phyloP scores from a whole-genome alignment of 2,888 invertebrate genomes.

The Zaprionus lineosus region DNA sequence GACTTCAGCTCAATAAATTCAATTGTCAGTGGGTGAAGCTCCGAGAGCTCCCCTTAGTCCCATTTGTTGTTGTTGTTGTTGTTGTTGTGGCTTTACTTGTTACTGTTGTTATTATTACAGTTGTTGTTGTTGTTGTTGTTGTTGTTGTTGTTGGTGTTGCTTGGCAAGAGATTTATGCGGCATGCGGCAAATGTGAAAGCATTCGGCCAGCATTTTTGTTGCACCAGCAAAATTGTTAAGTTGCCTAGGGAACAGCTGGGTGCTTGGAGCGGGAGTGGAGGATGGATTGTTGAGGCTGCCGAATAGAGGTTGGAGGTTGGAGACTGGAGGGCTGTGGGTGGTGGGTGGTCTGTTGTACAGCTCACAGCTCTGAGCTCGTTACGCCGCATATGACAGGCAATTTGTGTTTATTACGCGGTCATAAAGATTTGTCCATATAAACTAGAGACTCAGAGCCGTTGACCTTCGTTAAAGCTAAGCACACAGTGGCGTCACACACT shows the following conservation, averaged over 20 bases:
- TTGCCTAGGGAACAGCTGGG: not conserved
- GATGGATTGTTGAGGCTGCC: too few species aligned
- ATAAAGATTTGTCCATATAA: slow-evolving; percentile 65
- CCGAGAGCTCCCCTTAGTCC: too few species aligned
- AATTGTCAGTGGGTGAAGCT: slow-evolving; percentile 67
- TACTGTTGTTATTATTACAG: slow-evolving; percentile 9
- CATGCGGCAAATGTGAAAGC: slow-evolving; percentile 16
- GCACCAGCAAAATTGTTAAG: not conserved
- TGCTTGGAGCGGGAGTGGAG: too few species aligned
- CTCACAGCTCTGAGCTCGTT: slow-evolving; percentile 54
- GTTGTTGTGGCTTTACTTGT: not conserved
- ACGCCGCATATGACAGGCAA: slow-evolving; percentile 73
- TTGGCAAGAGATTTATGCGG: slow-evolving; percentile 52
- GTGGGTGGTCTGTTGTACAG: too few species aligned
- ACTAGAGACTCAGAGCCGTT: slow-evolving; percentile 31
- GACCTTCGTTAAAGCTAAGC: slow-evolving; percentile 57
- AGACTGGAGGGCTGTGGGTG: too few species aligned
- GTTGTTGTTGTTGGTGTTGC: slow-evolving; percentile 2
- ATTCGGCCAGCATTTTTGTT: not conserved
- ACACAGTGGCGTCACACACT: slow-evolving; percentile 13
- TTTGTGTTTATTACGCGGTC: slow-evolving; percentile 72
- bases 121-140: slow-evolving; percentile 9
- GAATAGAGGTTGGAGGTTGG: too few species aligned
- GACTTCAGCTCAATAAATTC: slow-evolving; percentile 70
- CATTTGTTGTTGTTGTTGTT: slow-evolving; percentile 11